Conservation (phyloP, 2,888 invertebrate species). For the Eugnorisma glareosa region DNA sequence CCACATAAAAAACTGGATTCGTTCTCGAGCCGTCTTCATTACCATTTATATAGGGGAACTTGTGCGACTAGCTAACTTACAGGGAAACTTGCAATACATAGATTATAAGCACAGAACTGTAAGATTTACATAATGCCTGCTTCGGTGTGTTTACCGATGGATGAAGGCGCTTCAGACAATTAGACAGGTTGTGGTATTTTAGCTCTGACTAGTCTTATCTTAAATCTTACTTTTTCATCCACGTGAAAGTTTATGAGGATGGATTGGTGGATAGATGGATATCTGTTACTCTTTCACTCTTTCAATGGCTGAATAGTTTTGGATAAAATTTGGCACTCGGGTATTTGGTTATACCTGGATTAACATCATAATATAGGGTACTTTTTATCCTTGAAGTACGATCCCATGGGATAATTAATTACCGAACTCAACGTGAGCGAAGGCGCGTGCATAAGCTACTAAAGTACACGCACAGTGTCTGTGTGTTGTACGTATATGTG, state of each 20-base stretch:
- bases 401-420: background rate
- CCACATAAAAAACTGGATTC: constrained; percentile 71
- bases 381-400: background rate
- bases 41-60: constrained; percentile 87
- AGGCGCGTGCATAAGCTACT: background rate
- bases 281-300: background rate
- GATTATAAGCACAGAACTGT: constrained; percentile 71
- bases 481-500: too few species aligned
- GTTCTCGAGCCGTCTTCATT: constrained; percentile 74
- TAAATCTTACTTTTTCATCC: background rate
- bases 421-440: background rate
- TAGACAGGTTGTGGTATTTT: background rate
- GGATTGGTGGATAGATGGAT: too few species aligned
- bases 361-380: background rate
- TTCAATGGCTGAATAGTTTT: background rate
- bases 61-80: constrained; percentile 76
- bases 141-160: constrained; percentile 45
- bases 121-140: constrained; percentile 65
- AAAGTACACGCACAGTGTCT: background rate
- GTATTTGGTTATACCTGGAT: background rate
- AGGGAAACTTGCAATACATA: constrained; percentile 77
- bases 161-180: background rate
- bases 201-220: background rate
- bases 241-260: background rate
- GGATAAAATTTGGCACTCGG: background rate